Percentiles rank a stretch among this genome's conserved stretches.
phyloP scores from a whole-genome alignment of 30 jellyfish, hydroid and myxozoan genomes.

The Haliclystus octoradiatus region DNA sequence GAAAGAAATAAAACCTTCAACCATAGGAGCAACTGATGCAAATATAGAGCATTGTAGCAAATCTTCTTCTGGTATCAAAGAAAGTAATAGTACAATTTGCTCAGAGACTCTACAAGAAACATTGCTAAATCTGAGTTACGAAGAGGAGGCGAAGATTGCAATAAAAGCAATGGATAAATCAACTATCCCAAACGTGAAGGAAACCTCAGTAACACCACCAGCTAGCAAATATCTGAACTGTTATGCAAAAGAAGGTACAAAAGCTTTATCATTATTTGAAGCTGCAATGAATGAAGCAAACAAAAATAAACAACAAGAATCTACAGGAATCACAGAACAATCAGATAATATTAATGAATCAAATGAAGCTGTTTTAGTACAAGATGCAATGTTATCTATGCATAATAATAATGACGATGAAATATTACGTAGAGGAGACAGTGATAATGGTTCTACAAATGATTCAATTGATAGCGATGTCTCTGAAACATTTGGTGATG shows the following conservation, averaged over 20 bases:
- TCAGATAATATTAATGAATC: not conserved
- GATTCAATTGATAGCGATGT: not conserved
- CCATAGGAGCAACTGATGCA: not conserved
- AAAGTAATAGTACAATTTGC: too few species aligned
- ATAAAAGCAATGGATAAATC: too few species aligned
- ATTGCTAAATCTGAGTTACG: too few species aligned
- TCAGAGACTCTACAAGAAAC: too few species aligned
- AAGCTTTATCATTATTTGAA: not conserved
- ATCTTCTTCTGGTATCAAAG: too few species aligned
- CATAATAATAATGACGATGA: not conserved
- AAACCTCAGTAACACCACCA: too few species aligned
- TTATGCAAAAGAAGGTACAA: not conserved
- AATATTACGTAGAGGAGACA: not conserved
- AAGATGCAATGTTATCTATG: not conserved
- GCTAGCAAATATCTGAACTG: not conserved
- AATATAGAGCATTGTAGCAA: too few species aligned
- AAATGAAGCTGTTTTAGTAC: not conserved
- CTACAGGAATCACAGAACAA: not conserved
- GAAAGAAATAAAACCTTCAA: not conserved
- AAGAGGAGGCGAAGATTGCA: too few species aligned
- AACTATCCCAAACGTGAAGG: too few species aligned
- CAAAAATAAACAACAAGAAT: not conserved
- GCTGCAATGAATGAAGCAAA: not conserved
- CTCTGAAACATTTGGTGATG: not conserved
- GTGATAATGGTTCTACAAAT: not conserved